phyloP scores from a whole-genome alignment of 1,140 invertebrate genomes.

The Oedothorax gibbosus region DNA sequence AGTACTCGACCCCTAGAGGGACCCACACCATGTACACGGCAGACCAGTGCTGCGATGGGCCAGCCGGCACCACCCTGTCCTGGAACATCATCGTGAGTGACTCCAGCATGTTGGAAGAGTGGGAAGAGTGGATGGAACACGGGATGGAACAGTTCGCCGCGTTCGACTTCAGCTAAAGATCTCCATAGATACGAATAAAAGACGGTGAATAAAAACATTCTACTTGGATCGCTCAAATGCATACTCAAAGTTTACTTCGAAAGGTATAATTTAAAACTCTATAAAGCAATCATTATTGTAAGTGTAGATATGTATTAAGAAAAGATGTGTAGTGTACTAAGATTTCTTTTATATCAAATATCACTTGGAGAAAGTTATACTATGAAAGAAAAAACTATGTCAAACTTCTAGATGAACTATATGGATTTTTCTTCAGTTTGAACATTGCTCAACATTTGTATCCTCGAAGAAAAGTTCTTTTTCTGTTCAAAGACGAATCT shows the following conservation, averaged over 20 bases:
- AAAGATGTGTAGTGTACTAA: slow-evolving; percentile 40
- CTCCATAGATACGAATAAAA: too few species aligned
- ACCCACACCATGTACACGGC: slow-evolving; percentile 2
- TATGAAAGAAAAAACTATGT: too few species aligned
- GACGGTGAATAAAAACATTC: too few species aligned
- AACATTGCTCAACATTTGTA: slow-evolving; percentile 21
- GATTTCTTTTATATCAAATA: slow-evolving; percentile 33
- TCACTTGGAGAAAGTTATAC: slow-evolving; percentile 19
- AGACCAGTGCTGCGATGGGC: slow-evolving; percentile 46
- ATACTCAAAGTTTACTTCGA: too few species aligned
- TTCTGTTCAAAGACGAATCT: slow-evolving; percentile 1
- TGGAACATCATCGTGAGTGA: slow-evolving; percentile 55
- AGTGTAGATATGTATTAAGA: too few species aligned
- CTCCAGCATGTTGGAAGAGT: not conserved
- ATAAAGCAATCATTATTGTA: slow-evolving; percentile 56
- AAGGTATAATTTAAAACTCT: slow-evolving; percentile 32
- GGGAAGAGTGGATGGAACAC: not conserved
- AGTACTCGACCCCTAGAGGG: not conserved
- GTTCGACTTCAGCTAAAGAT: slow-evolving; percentile 53
- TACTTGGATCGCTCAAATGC: too few species aligned
- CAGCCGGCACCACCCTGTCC: slow-evolving; percentile 7
- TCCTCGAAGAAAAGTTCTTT: slow-evolving; percentile 18
- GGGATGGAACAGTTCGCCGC: slow-evolving; percentile 57
- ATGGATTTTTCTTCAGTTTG: slow-evolving; percentile 40
- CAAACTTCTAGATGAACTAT: slow-evolving; percentile 39